These are phyloP conservation scores for Papilio aristodemus DNA, from an alignment of 1,140 invertebrate genomes.

Conservation along the genomic window DNA sequence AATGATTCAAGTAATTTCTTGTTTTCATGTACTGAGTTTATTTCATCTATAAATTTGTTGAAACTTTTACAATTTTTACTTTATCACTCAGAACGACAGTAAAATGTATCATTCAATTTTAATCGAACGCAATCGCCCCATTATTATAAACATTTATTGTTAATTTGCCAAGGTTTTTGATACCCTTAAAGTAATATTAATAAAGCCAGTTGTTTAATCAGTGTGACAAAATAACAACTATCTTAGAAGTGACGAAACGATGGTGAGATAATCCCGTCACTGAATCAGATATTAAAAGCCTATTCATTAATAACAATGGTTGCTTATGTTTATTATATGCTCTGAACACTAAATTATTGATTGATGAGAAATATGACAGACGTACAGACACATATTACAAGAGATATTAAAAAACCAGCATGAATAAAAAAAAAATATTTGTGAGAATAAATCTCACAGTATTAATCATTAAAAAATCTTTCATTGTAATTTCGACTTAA, in stretches of 20 bases:
- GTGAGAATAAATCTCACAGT: background rate
- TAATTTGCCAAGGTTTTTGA: background rate
- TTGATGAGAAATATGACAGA: background rate
- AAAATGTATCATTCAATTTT: no score
- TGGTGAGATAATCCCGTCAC: background rate
- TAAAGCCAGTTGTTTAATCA: background rate
- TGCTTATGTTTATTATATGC: background rate
- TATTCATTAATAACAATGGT: background rate
- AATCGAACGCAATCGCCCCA: no score
- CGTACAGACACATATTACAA: background rate
- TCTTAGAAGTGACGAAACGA: background rate
- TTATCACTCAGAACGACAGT: no score
- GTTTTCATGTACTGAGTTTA: no score
- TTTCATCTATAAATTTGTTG: no score
- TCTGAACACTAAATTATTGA: background rate
- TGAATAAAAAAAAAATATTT: no score
- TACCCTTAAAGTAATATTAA: background rate
- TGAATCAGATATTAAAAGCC: slow-evolving; percentile 1
- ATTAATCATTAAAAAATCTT: background rate
- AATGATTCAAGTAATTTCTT: no score
- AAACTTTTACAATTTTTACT: no score
- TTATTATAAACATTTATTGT: background rate
- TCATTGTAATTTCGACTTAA: background rate
- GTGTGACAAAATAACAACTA: background rate
- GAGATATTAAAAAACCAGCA: no score